phyloP scores from a whole-genome alignment of 2,113 vertebrate species.

The Ameiurus melas region DNA sequence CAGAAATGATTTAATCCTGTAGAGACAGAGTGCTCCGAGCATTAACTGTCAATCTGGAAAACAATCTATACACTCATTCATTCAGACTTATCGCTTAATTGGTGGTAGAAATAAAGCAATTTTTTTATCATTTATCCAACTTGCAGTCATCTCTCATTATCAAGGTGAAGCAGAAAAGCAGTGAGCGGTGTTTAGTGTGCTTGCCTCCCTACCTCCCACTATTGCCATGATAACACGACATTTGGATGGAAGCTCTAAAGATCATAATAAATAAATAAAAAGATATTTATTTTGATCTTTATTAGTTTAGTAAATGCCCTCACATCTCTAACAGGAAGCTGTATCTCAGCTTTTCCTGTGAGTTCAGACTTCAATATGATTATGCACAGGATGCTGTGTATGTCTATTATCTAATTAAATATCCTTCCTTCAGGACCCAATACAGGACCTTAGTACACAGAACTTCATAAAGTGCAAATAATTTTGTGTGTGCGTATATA shows the following conservation, averaged over 20 bases:
- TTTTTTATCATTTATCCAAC: conserved; percentile 67
- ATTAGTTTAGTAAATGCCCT: conserved; percentile 42
- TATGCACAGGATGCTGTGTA: background rate
- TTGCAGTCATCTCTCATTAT: conserved; percentile 80
- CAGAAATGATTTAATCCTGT: conserved; percentile 73
- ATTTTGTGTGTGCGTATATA: background rate
- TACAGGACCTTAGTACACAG: background rate
- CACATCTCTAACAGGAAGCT: conserved; percentile 21
- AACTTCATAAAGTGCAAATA: background rate
- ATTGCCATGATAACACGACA: conserved; percentile 62
- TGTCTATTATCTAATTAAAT: background rate
- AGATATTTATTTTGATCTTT: conserved; percentile 43
- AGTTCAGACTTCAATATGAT: background rate
- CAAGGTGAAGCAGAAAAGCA: conserved; percentile 80
- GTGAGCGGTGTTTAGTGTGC: conserved; percentile 81
- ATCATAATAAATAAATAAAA: conserved; percentile 44
- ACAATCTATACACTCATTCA: conserved; percentile 55
- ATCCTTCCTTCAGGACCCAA: background rate
- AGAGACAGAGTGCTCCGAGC: conserved; percentile 64
- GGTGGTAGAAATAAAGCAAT: conserved; percentile 70
- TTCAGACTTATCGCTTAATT: conserved; percentile 63
- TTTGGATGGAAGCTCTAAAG: background rate
- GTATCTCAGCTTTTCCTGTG: conserved; percentile 7
- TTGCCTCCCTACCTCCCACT: conserved; percentile 72
- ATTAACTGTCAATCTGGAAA: conserved; percentile 66